phyloP scores from a whole-genome alignment of 2,797 vertebrate species.

The Emydoidea blandingii region DNA sequence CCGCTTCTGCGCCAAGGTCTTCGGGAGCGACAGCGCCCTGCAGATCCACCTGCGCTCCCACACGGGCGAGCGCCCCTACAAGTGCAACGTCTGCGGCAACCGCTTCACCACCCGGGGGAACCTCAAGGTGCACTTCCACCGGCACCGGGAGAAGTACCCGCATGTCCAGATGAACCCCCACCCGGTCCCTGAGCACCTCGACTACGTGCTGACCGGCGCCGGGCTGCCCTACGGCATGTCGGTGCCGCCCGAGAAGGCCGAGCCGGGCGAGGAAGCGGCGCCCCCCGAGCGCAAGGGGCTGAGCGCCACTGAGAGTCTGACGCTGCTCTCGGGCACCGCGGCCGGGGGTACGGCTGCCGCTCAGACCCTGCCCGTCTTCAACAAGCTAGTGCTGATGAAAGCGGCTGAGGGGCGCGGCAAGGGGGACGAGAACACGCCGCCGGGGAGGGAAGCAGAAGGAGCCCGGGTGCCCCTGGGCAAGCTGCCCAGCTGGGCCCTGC shows the following conservation, averaged over 20 bases:
- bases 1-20: constrained; percentile 91
- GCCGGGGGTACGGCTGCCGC: constrained; percentile 43
- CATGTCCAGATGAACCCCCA: constrained; percentile 93
- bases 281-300: constrained; percentile 76
- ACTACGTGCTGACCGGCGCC: constrained; percentile 78
- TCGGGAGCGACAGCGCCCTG: constrained; percentile 91
- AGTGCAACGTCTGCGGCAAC: constrained; percentile 93
- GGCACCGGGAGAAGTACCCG: constrained; percentile 92
- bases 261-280: constrained; percentile 63
- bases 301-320: constrained; percentile 77
- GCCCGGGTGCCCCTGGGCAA: constrained; percentile 78
- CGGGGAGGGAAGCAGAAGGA: constrained; percentile 67
- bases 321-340: constrained; percentile 62
- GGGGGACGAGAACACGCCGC: constrained; percentile 82
- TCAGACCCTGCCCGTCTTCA: constrained; percentile 73
- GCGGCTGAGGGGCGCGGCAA: constrained; percentile 72
- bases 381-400: constrained; percentile 81
- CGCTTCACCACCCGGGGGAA: constrained; percentile 94
- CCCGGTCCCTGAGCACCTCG: constrained; percentile 89
- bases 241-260: constrained; percentile 76
- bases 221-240: constrained; percentile 81
- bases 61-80: constrained; percentile 93
- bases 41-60: constrained; percentile 95
- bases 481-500: constrained; percentile 78
- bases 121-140: constrained; percentile 93